A percentile compares a stretch with the other conserved stretches of the same genome.
Conservation (phyloP, 2,113 vertebrate species). For the Ammodytes dubius region DNA sequence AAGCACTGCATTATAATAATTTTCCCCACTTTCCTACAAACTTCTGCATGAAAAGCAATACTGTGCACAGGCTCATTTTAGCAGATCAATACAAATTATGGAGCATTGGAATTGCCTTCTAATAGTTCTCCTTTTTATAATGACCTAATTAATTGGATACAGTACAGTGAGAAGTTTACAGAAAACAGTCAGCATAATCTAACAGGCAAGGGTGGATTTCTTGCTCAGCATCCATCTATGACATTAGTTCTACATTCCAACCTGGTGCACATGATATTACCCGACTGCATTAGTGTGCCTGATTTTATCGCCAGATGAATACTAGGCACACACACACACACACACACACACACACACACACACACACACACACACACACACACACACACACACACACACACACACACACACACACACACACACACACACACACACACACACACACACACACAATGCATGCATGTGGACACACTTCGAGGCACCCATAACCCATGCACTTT, state of each 20-base stretch:
- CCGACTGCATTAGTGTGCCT: background rate
- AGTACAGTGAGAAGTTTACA: slow-evolving; percentile 30
- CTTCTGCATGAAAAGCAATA: slow-evolving; percentile 25
- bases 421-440: slow-evolving; percentile 2
- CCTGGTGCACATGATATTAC: background rate
- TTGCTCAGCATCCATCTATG: slow-evolving; percentile 25
- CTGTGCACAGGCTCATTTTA: slow-evolving; percentile 32
- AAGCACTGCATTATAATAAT: slow-evolving; percentile 20
- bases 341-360: background rate
- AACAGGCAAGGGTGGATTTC: slow-evolving; percentile 18
- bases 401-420: background rate
- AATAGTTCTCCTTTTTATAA: slow-evolving; percentile 40
- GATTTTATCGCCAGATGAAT: background rate
- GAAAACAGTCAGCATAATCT: slow-evolving; percentile 32
- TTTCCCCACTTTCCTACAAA: slow-evolving; percentile 7
- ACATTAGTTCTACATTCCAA: background rate
- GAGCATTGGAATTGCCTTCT: background rate
- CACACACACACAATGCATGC: background rate
- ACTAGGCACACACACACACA: background rate
- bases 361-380: background rate
- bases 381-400: background rate
- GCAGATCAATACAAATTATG: slow-evolving; percentile 58
- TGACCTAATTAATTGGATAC: slow-evolving; percentile 49
- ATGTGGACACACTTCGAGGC: background rate
- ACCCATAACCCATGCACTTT: background rate